Conservation (phyloP, 2,113 vertebrate genomes). For the Myotis brandtii region DNA sequence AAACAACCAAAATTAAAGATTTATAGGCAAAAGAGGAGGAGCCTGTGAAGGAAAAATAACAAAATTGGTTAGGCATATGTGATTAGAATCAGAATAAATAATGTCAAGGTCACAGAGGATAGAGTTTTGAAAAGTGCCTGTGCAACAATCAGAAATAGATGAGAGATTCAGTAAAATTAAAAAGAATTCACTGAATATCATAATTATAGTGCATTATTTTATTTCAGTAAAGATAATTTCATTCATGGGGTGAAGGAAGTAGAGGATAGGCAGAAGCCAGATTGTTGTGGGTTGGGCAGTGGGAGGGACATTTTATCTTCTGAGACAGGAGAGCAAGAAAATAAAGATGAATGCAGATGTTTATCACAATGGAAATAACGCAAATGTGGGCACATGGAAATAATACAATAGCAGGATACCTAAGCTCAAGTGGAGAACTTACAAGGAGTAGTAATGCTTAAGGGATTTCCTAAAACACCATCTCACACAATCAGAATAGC, state of each 20-base stretch:
- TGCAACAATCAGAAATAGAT: background rate
- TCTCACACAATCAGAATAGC: background rate
- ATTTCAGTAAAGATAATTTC: slow-evolving; percentile 49
- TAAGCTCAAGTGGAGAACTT: slow-evolving; percentile 50
- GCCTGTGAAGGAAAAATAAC: background rate
- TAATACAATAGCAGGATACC: slow-evolving; percentile 50
- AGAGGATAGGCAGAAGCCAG: background rate
- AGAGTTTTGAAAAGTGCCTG: background rate
- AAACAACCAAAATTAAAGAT: background rate
- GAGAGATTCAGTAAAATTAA: background rate
- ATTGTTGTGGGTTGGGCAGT: slow-evolving; percentile 39
- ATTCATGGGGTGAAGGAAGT: background rate
- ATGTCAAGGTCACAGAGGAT: background rate
- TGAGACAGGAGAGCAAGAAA: slow-evolving; percentile 30
- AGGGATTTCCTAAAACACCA: slow-evolving; percentile 13
- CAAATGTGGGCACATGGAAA: slow-evolving; percentile 47
- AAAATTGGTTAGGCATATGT: background rate
- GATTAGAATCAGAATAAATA: slow-evolving; percentile 47
- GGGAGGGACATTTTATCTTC: slow-evolving; percentile 49
- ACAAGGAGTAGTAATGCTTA: slow-evolving; percentile 34
- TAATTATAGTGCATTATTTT: background rate
- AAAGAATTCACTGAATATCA: background rate
- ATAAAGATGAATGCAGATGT: slow-evolving; percentile 59
- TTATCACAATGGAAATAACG: slow-evolving; percentile 64
- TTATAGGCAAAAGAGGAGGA: background rate